Evolutionary conservation across 2,888 invertebrate genomes (phyloP), one percentile per base, ranked within the genome.

Genomic region (Phorcus lineatus): DNA sequence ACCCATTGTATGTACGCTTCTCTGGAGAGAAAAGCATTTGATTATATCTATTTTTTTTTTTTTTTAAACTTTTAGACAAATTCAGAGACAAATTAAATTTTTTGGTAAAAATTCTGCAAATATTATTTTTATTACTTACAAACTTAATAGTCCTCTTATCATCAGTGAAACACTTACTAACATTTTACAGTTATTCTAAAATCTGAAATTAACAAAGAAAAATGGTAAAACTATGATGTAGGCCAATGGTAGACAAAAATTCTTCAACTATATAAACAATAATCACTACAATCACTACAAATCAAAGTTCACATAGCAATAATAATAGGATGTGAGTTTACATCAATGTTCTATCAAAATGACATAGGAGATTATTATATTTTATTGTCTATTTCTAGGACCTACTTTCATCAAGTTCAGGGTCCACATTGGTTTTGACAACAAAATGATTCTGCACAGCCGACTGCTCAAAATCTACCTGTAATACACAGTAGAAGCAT

Each of bases 351-450:
- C n/a, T n/a, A n/a, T n/a, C n/a, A n/a, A n/a, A n/a, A n/a, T n/a
- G n/a, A n/a, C 36, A 36, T 36, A 36, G 2, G 7, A 36, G 7
- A 36, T 4, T 36, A 7, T 36, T 36, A 36, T 47, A 13, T 47
- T 13, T 13, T 11, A 47, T 11, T 47, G n/a, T 47, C 47, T 47
- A 4, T 47, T 47, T 47, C 47, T 47, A 80, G 52, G 16, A 84
- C 90, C 86, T 87, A 94, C 94, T 95, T 89, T 95, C 95, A 92
- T 97, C 97, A 67, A 97, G 94, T 83, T 95, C 95, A 2, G 95
- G 94, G 91, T 97, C 96, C 2, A 97, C 95, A 76, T 96, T 96
- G 31, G 95, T 93, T 87, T 96, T 96, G 0, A 97, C 96, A 0
- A 95, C 95, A 87, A 97, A 96, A 88, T 96, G 95, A 53, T 95